phyloP scores from a whole-genome alignment of 2,113 vertebrate species.

The Romanogobio albipinnatus region DNA sequence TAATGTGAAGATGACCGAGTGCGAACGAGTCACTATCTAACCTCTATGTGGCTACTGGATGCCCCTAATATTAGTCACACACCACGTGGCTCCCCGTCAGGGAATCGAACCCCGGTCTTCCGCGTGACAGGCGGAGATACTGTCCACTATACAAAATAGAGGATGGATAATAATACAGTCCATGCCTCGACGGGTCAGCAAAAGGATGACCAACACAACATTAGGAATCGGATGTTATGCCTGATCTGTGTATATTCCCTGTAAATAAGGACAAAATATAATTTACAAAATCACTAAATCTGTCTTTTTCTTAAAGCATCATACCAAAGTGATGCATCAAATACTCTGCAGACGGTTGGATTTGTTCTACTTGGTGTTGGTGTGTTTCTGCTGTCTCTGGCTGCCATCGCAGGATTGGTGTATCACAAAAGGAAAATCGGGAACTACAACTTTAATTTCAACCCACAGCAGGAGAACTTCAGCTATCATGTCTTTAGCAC shows the following conservation, averaged over 20 bases:
- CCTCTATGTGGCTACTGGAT: too few species aligned
- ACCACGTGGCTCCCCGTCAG: too few species aligned
- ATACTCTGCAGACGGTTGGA: conserved; percentile 53
- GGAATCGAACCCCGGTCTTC: too few species aligned
- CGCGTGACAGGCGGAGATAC: too few species aligned
- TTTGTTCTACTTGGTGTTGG: conserved; percentile 70
- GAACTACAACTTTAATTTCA: conserved; percentile 72
- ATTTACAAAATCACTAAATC: not conserved
- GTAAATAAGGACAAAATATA: not conserved
- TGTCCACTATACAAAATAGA: too few species aligned
- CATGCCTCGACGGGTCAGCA: too few species aligned
- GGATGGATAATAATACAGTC: too few species aligned
- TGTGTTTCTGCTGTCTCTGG: conserved; percentile 49
- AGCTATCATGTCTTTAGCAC: conserved; percentile 70
- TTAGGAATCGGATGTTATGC: too few species aligned
- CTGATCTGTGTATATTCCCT: not conserved
- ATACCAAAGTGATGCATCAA: not conserved
- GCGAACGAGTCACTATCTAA: too few species aligned
- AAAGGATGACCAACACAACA: too few species aligned
- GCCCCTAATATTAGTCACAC: too few species aligned
- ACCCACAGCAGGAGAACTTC: conserved; percentile 72
- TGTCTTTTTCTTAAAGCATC: conserved; percentile 39
- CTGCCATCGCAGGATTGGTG: conserved; percentile 48
- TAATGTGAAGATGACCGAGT: too few species aligned
- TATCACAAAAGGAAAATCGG: conserved; percentile 77